Evolutionary conservation across 2,888 invertebrate genomes (phyloP).

Genomic region (Cephus pygmeus): DNA sequence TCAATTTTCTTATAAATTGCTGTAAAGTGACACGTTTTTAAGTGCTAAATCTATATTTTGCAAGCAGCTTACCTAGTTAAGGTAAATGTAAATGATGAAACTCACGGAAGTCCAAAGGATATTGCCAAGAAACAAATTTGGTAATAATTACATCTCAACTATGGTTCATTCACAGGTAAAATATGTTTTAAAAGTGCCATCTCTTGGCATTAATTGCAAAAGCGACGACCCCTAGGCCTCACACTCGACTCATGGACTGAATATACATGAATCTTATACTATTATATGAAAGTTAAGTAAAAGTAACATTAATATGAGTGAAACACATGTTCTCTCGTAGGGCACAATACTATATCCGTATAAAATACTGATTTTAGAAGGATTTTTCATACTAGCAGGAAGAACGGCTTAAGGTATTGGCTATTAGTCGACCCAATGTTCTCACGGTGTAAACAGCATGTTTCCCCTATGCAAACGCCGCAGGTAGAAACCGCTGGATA

Average conservation of each 20-base stretch:
- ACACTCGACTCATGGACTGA: not conserved
- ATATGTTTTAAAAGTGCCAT: not conserved
- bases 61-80: not conserved
- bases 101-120: not conserved
- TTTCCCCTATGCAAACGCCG: not conserved
- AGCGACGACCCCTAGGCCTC: not conserved
- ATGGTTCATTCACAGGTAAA: not conserved
- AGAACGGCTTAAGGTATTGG: constrained; percentile 2
- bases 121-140: not conserved
- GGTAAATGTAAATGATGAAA: not conserved
- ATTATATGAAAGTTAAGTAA: not conserved
- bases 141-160: not conserved
- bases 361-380: not conserved
- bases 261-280: not conserved
- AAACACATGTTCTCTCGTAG: not conserved
- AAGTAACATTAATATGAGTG: not conserved
- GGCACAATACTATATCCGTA: not conserved
- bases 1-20: not conserved
- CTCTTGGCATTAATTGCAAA: not conserved
- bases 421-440: constrained; percentile 1
- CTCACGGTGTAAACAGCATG: constrained; percentile 8
- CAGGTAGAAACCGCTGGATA: constrained; percentile 6
- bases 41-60: not conserved
- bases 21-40: not conserved
- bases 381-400: not conserved